Evolutionary conservation across 2,113 vertebrate species (phyloP).

Genomic region (Heptranchias perlo): DNA sequence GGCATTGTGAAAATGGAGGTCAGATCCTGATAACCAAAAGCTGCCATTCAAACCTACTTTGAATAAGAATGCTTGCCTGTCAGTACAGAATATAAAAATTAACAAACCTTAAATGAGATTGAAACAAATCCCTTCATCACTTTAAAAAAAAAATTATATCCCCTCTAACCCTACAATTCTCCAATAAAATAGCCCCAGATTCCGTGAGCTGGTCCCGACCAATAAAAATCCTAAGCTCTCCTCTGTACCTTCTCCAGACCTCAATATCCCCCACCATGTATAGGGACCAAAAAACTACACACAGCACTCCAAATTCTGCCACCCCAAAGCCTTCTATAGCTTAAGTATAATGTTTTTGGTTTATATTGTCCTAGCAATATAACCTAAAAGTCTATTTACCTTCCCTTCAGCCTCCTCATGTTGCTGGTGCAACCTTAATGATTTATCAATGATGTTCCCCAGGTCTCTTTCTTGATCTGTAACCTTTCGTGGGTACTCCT

Average conservation of each 20-base stretch:
- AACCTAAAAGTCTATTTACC: not conserved
- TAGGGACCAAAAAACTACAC: not conserved
- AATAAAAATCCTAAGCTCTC: not conserved
- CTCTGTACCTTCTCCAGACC: not conserved
- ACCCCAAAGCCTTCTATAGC: not conserved
- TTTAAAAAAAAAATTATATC: not conserved
- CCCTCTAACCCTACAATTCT: not conserved
- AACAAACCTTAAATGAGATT: not conserved
- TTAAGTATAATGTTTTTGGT: not conserved
- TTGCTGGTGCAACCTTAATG: not conserved
- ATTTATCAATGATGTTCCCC: not conserved
- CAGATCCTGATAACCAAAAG: not conserved
- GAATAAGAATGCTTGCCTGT: not conserved
- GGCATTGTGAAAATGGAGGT: not conserved
- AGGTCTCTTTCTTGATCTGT: not conserved
- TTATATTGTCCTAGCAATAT: not conserved
- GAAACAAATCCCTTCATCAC: not conserved
- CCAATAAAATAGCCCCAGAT: not conserved
- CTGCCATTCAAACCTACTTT: not conserved
- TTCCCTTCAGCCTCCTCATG: not conserved
- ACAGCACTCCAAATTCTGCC: not conserved
- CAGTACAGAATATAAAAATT: not conserved
- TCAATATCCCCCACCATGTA: not conserved
- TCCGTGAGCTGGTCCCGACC: not conserved
- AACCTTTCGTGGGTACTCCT: not conserved